These are phyloP conservation scores for Sweltsa coloradensis DNA, from an alignment of 1,140 invertebrate species.

Conservation along the genomic window DNA sequence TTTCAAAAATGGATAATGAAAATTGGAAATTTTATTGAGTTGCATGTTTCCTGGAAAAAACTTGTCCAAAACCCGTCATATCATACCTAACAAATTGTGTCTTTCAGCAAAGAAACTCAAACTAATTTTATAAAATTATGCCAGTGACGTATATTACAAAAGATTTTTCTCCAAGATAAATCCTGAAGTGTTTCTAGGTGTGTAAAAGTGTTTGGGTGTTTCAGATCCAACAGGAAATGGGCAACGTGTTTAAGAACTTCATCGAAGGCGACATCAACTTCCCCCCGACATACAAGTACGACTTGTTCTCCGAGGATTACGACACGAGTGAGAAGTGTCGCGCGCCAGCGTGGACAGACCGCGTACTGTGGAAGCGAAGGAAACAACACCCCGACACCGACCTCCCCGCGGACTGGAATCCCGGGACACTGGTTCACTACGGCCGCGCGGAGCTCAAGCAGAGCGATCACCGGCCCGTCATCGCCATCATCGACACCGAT, in stretches of 20 bases:
- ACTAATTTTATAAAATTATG: no score
- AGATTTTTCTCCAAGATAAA: not conserved
- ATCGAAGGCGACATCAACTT: slow-evolving; percentile 87
- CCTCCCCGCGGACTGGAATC: slow-evolving; percentile 45
- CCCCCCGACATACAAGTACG: slow-evolving; percentile 97
- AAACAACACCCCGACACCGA: slow-evolving; percentile 54
- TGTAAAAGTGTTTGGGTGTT: slow-evolving; percentile 17
- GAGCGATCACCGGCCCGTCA: slow-evolving; percentile 93
- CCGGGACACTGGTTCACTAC: slow-evolving; percentile 78
- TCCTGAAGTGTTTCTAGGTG: slow-evolving; percentile 1
- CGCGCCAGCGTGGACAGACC: slow-evolving; percentile 95
- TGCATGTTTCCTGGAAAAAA: no score
- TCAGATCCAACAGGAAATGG: slow-evolving; percentile 58
- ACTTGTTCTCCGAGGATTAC: slow-evolving; percentile 97
- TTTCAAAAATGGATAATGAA: no score
- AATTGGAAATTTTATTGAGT: no score
- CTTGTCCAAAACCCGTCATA: no score
- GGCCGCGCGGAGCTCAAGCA: slow-evolving; percentile 91
- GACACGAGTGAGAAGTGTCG: slow-evolving; percentile 98
- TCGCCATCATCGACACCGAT: slow-evolving; percentile 81
- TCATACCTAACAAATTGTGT: no score
- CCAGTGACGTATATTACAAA: no score
- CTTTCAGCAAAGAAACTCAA: no score
- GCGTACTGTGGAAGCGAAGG: slow-evolving; percentile 79
- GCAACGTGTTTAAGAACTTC: slow-evolving; percentile 90